Base-by-base conservation (phyloP, 2,797 vertebrate species). In the Lepidocolaptes lacrymiger region DNA sequence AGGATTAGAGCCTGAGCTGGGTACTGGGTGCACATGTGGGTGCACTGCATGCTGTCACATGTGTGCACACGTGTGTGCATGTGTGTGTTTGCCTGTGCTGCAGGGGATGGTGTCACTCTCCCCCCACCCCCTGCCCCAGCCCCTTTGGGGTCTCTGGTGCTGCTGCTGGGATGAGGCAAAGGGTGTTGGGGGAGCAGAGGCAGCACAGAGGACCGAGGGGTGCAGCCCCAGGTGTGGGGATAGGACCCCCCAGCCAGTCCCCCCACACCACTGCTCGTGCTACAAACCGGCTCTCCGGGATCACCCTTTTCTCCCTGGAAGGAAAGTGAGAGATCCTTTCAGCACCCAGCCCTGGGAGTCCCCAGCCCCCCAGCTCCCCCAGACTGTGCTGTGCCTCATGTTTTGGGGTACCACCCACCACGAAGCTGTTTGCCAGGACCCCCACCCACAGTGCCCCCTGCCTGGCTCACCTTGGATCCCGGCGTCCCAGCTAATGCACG, bases 231-330 rank as follows among this genome's bases (percentile, higher is more conserved):
- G 36, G 10, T 72, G 46, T 28, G 15, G 27, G 24, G 12, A 41
- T 2, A 9, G 46, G 32, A 32, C 5, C 27, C 32, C 76, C 21
- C 52, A 14, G 3, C 12, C 67, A 49, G 15, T 16, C 12, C 23
- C 56, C 41, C 37, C 2, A 0, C 1, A 0, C n/a, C 2, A 2
- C 18, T 36, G 23, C 55, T 43, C 1, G 0, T 1, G 63, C 37
- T 95, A 97, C 96, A 58, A 75, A 97, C 96, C 96, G 27, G 44
- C 82, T 97, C 97, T 95, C 97, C 97, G 0, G 96, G 97, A 58
- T 98, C 97, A 0, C 97, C 97, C 72, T 98, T 98, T 80, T 98
- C 97, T 89, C 97, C 97, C 97, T 98, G 94, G 22, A 97, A 97
- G 66, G 16, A 43, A 95, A 94, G 63, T 19, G 37, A 85, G 59